Conservation (phyloP, 1,140 invertebrate species). For the Sinella curviseta region DNA sequence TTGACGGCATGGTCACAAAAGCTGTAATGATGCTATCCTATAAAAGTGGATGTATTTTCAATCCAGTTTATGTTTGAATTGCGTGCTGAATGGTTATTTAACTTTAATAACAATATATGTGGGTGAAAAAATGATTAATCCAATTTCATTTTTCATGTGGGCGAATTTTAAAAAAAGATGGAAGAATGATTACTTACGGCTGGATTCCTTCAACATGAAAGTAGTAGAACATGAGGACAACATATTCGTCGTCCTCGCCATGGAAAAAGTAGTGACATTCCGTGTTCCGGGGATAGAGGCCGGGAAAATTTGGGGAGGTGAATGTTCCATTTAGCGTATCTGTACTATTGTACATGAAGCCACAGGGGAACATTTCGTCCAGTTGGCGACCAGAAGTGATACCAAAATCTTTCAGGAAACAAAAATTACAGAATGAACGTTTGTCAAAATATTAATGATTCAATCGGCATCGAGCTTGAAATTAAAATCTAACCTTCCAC, state of each 20-base stretch:
- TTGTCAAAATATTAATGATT: not conserved
- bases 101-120: too few relatives aligned
- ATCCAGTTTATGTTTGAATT: too few relatives aligned
- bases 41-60: too few relatives aligned
- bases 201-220: slow-evolving; percentile 88
- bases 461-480: not conserved
- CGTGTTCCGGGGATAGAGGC: slow-evolving; percentile 84
- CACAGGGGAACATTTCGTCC: slow-evolving; percentile 69
- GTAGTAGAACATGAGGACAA: slow-evolving; percentile 81
- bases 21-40: too few relatives aligned
- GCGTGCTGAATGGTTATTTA: too few relatives aligned
- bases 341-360: slow-evolving; percentile 70
- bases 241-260: slow-evolving; percentile 74
- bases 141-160: too few relatives aligned
- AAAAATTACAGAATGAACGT: slow-evolving; percentile 24
- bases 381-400: slow-evolving; percentile 74
- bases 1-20: too few relatives aligned
- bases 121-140: too few relatives aligned
- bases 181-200: slow-evolving; percentile 65
- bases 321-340: slow-evolving; percentile 77
- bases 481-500: slow-evolving; percentile 79
- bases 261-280: slow-evolving; percentile 94
- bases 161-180: not conserved
- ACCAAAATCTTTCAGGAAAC: slow-evolving; percentile 59
- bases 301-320: slow-evolving; percentile 88